Evolutionary conservation across 2,888 invertebrate species (phyloP), one percentile per base, ranked within the genome.

Genomic region (Trisateles emortualis): DNA sequence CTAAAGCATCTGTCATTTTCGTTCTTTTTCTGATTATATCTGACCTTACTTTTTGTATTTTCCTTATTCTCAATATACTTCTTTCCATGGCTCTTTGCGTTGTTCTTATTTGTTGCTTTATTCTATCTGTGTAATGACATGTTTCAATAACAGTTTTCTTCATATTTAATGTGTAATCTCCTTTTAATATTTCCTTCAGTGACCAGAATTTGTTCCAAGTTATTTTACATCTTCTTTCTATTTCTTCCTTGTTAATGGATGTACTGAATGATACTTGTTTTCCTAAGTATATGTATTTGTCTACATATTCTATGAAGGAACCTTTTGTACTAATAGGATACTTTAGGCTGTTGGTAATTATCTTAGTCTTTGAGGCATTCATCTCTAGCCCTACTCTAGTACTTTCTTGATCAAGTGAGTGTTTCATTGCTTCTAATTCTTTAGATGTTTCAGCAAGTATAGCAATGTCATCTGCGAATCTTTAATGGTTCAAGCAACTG

Each of bases 151-250:
- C 29, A 16, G 19, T 30, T 42, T 11, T 42, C n/a, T 32, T 42
- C 33, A 44, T 33, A 9, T 22, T n/a, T 16, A 17, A 2, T 14
- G 22, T 39, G 8, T 39, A 39, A 11, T 39, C 24, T 38, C 39
- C 39, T 39, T 39, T 39, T 11, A 39, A 1, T 11, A 39, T 24
- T 39, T 24, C 13, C 5, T 39, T 39, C 11, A 24, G 24, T 4
- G 22, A 39, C 39, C 39, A 22, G 13, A 11, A 39, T 38, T 38
- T 38, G 36, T 19, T 38, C 19, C 36, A 38, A 19, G 17, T 38
- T 17, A 19, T 35, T 35, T 35, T 1, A 14, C 35, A 35, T 14
- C 35, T 13, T 5, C 14, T 13, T 35, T 35, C 19, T 29, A 29
- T 29, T 29, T 29, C 9, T 43, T 38, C 13, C 40, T 40, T 14